These are phyloP conservation scores for Dimorphilus gyrociliatus DNA, from an alignment of 2,888 invertebrate genomes.

Conservation along the genomic window DNA sequence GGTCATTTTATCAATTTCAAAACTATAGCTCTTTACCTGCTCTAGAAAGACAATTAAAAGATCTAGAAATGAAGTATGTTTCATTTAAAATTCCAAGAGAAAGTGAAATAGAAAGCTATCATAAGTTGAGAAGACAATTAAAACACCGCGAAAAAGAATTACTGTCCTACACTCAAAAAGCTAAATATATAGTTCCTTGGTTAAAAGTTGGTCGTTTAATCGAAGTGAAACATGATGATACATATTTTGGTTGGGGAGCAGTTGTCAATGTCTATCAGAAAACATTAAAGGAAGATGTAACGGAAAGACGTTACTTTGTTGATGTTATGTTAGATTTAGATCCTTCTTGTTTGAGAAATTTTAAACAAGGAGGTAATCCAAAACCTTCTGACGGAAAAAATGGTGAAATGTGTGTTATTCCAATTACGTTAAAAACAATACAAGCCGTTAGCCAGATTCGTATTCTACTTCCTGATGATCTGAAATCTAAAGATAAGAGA, in stretches of 20 bases:
- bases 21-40: constrained; percentile 86
- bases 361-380: constrained; percentile 1
- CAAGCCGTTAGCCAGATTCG: too few species aligned
- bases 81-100: constrained; percentile 50
- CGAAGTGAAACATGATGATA: constrained; percentile 68
- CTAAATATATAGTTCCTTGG: constrained; percentile 77
- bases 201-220: constrained; percentile 81
- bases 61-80: constrained; percentile 20
- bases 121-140: constrained; percentile 64
- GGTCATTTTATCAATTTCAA: constrained; percentile 97
- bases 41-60: constrained; percentile 44
- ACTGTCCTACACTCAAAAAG: constrained; percentile 59
- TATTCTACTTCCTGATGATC: too few species aligned
- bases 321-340: constrained; percentile 5
- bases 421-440: too few species aligned
- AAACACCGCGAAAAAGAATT: constrained; percentile 57
- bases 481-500: too few species aligned
- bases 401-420: too few species aligned
- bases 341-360: neutral
- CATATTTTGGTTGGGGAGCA: constrained; percentile 87
- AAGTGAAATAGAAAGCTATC: constrained; percentile 59
- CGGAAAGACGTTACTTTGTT: constrained; percentile 5
- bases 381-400: neutral
- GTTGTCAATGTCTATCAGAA: constrained; percentile 78
- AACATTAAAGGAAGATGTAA: constrained; percentile 9